phyloP scores from a whole-genome alignment of 2,888 invertebrate species.

The Sturmia bella region DNA sequence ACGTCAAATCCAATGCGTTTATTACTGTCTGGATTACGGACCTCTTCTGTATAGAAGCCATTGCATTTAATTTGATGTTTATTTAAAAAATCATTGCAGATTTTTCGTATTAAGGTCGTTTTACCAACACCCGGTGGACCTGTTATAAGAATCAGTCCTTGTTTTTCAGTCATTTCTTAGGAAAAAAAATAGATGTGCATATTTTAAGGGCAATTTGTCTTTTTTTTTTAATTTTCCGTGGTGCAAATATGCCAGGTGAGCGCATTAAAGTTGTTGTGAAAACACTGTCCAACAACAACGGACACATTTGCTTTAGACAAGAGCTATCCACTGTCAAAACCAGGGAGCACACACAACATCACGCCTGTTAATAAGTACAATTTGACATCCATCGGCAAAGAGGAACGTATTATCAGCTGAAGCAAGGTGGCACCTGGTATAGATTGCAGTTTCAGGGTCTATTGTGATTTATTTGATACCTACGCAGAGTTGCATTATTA shows the following conservation, averaged over 20 bases:
- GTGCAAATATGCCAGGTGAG: no score
- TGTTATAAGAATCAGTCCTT: slow-evolving; percentile 35
- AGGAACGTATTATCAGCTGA: no score
- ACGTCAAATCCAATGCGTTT: slow-evolving; percentile 86
- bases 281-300: no score
- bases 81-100: slow-evolving; percentile 76
- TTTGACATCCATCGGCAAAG: no score
- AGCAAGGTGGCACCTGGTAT: no score
- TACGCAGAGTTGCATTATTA: slow-evolving; percentile 36
- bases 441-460: no score
- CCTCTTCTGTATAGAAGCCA: slow-evolving; percentile 87
- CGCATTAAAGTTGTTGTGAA: no score
- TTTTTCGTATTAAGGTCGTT: slow-evolving; percentile 84
- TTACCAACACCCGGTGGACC: slow-evolving; percentile 84
- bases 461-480: slow-evolving; percentile 8
- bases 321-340: no score
- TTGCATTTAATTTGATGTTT: slow-evolving; percentile 72
- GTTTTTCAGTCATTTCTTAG: slow-evolving; percentile 60
- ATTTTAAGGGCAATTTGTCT: not conserved
- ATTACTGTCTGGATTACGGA: slow-evolving; percentile 79
- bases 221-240: not conserved
- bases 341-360: no score
- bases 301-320: no score
- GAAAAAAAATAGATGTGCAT: not conserved
- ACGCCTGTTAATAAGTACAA: no score